These are phyloP conservation scores for Brenthis daphne DNA, from an alignment of 2,888 invertebrate genomes.

Conservation along the genomic window DNA sequence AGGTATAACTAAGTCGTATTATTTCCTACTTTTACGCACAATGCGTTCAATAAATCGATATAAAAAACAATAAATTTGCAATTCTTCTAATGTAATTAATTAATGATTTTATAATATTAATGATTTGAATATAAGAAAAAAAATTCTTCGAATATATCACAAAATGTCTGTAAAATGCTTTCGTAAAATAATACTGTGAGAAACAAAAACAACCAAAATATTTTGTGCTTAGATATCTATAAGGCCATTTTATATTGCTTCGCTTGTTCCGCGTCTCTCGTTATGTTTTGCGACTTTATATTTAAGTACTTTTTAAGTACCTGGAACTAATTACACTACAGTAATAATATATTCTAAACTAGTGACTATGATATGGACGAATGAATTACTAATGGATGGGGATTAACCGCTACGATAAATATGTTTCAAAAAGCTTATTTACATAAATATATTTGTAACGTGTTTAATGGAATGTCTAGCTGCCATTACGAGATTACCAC, in stretches of 20 bases:
- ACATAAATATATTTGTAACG: constrained; percentile 34
- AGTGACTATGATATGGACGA: constrained; percentile 81
- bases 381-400: constrained; percentile 51
- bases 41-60: background rate
- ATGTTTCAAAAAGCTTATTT: constrained; percentile 32
- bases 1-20: background rate
- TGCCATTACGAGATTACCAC: constrained; percentile 56
- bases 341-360: constrained; percentile 56
- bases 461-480: constrained; percentile 56
- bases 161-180: constrained; percentile 59
- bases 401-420: constrained; percentile 36
- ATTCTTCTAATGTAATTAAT: background rate
- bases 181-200: constrained; percentile 63
- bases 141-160: constrained; percentile 49
- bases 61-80: background rate
- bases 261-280: constrained; percentile 40
- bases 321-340: constrained; percentile 47
- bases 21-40: background rate
- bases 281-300: constrained; percentile 11
- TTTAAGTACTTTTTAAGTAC: constrained; percentile 76
- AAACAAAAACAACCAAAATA: constrained; percentile 49
- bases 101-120: background rate
- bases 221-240: constrained; percentile 54
- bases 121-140: constrained; percentile 28
- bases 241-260: constrained; percentile 74